Evolutionary conservation across 1,140 invertebrate species (phyloP), one percentile per base, ranked within the genome.

Genomic region (Lasioglossum baleicum): DNA sequence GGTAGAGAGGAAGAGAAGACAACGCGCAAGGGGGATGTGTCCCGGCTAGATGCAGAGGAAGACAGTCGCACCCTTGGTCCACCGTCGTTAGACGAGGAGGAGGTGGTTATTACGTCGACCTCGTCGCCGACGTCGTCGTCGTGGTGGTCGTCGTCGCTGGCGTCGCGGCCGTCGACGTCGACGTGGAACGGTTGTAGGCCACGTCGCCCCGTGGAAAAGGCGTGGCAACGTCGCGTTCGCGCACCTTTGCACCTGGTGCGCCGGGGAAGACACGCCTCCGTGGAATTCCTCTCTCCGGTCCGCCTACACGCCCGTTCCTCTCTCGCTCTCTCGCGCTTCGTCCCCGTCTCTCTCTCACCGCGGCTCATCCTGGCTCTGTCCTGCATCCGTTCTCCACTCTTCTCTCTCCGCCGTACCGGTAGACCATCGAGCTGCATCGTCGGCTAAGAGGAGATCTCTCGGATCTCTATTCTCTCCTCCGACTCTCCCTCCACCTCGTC

Each of bases 211-310:
- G 85, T 87, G 68, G 84, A 84, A 92, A 92, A 93, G 92, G 91
- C 91, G 92, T 91, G 90, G 92, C 91, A 87, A 88, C 84, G 86
- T 90, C 88, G 88, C 89, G 90, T 89, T 83, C 91, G 91, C 92
- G 91, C 92, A 93, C 92, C 92, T 93, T 92, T 88, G 89, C 91
- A 92, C 92, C 92, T 92, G 92, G 87, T 89, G 88, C 88, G 88
- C 90, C 84, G 87, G 86, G 85, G 88, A 88, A 90, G 92, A 92
- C 92, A 92, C 92, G 92, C 92, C 92, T 91, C 90, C 87, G 87
- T 87, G 85, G 87, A 91, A 88, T 90, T 89, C 87, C 86, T 90
- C 83, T 80, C 83, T 81, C 88, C 71, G 91, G 60, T 90, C 90
- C 90, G 90, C 90, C 90, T 92, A 90, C 91, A 87, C 90, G 81